These are phyloP conservation scores for Myotis brandtii DNA, from an alignment of 2,113 vertebrate species.

Conservation along the genomic window DNA sequence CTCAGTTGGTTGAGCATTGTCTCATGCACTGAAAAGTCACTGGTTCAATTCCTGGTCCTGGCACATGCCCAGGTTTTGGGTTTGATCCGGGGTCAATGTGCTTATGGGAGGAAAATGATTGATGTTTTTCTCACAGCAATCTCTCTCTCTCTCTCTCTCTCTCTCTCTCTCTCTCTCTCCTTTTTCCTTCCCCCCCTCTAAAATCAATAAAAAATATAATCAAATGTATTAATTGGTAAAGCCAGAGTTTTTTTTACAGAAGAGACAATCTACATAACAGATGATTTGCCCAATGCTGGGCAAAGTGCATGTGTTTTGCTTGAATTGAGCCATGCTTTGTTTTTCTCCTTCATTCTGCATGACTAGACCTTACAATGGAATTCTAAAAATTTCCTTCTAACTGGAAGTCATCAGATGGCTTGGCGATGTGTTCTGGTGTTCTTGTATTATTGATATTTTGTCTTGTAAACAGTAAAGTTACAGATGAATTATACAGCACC, in stretches of 20 bases:
- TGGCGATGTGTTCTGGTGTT: conserved; percentile 39
- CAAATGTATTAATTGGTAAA: conserved; percentile 32
- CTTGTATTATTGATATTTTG: conserved; percentile 17
- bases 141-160: not conserved
- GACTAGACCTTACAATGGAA: not conserved
- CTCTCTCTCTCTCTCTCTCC: too few relatives aligned
- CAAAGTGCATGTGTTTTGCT: not conserved
- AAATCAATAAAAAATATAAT: too few relatives aligned
- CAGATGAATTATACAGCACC: not conserved
- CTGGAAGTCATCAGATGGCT: not conserved
- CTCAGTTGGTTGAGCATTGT: not conserved
- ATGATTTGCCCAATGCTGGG: not conserved
- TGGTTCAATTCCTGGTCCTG: not conserved
- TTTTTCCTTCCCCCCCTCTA: not conserved
- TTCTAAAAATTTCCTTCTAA: conserved; percentile 36
- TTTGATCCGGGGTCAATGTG: not conserved
- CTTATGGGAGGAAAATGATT: not conserved
- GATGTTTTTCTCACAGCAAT: not conserved
- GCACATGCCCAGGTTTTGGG: not conserved
- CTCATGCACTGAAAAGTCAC: not conserved
- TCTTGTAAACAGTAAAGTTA: conserved; percentile 19
- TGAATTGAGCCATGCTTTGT: not conserved
- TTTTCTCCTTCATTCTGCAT: conserved; percentile 12
- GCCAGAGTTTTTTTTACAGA: not conserved
- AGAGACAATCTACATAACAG: not conserved